Evolutionary conservation across 2,113 vertebrate genomes (phyloP), one percentile per base, ranked within the genome.

Genomic region (Copsychus sechellarum): DNA sequence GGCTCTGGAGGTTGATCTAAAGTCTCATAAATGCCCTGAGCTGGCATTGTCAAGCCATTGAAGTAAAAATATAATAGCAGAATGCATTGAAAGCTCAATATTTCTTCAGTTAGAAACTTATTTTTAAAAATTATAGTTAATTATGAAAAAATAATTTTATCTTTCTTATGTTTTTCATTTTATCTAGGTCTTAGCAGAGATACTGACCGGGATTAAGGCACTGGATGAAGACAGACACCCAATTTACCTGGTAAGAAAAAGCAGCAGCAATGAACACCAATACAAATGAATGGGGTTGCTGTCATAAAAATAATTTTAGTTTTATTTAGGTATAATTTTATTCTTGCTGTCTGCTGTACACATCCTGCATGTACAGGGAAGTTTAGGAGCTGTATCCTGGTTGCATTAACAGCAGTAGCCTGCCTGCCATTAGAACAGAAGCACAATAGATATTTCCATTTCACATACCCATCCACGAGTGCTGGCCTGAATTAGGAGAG

Each of bases 181-280:
- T 24, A 24, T 48, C 33, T 79, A 98, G 98, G 98, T 98, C 26
- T 92, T 98, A 82, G 98, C 98, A 18, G 98, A 98, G 92, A 86
- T 97, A 33, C 71, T 98, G 85, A 98, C 98, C 2, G 98, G 98
- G 54, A 81, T 97, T 22, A 97, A 97, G 47, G 97, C 98, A 1
- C 54, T 97, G 88, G 98, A 98, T 91, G 97, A 96, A 45, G 53
- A 67, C 78, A 97, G 98, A 43, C 88, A 95, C 13, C 98, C 98
- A 0, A 29, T 97, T 48, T 98, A 98, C 73, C 91, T 98, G 98
- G 98, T 98, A 96, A 97, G 97, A 60, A 72, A 80, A 43, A 76
- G 24, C 23, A 50, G 56, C 33, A 85, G 23, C 57, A 62, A 61
- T 20, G 21, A 62, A 34, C 9, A 54, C 10, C 18, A 54, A 3